Evolutionary conservation across 2,888 invertebrate species (phyloP), one percentile per base, ranked within the genome.

Genomic region (Epinotia bilunana): DNA sequence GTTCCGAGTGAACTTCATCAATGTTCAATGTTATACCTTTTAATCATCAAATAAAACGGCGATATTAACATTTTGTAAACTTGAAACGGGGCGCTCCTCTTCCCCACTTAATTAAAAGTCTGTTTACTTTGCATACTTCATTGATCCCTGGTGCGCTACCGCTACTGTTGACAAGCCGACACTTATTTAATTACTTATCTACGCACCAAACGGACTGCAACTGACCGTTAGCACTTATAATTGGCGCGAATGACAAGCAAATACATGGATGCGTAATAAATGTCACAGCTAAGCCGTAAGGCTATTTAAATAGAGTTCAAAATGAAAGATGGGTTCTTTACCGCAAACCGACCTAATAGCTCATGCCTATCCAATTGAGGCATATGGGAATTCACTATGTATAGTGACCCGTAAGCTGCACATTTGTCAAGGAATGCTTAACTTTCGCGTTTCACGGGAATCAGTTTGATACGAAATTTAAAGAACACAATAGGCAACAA

Each of bases 211-310:
- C 58, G 58, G 74, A 64, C 68, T 65, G 64, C 70, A 60, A 61
- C 28, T 70, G 65, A 33, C 74, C 74, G 74, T 74, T 74, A 74
- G 53, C 74, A 65, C 60, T 60, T 64, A 71, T 71, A 65, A 70
- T 64, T 74, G 73, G 46, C 62, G 58, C 46, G 60, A 39, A 16
- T 57, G 62, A 74, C 57, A 55, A 49, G 61, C 61, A 74, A 70
- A 49, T 49, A 62, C 39, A 39, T 33, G 28, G 20, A 67, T 9
- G 39, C 5, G 12, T 7, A n/a, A n/a, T 23, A 7, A 20, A 53
- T 62, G 39, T 13, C 39, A 20, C 61, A 61, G 55, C 20, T 71
- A 11, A 28, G 60, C 67, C 28, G 16, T 72, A 61, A 55, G 28
- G 18, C 16, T 23, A 53, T 53, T 18, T 0, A n/a, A 58, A 53